Conservation (phyloP, 2,888 invertebrate genomes). For the Mechanitis messenoides region DNA sequence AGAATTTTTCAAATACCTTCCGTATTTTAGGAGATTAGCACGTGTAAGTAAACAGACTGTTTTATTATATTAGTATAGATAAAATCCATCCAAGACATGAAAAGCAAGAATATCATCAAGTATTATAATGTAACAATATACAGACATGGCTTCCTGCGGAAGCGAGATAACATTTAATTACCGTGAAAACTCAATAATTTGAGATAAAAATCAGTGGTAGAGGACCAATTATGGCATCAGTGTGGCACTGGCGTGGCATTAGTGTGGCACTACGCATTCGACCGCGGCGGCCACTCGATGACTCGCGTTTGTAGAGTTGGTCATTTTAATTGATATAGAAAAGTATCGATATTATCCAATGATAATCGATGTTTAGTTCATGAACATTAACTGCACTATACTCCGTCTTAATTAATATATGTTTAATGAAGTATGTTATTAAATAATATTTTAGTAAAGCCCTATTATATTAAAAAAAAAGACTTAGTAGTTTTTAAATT, state of each 20-base stretch:
- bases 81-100: too few species aligned
- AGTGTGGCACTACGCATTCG: constrained; percentile 57
- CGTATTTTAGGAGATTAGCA: too few species aligned
- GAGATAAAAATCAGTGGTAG: constrained; percentile 70
- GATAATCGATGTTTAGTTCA: neutral
- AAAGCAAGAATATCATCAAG: neutral
- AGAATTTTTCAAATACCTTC: too few species aligned
- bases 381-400: neutral
- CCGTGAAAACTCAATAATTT: constrained; percentile 75
- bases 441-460: too few species aligned
- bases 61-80: too few species aligned
- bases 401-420: too few species aligned
- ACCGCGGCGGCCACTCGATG: constrained; percentile 44
- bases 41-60: too few species aligned
- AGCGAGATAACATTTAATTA: constrained; percentile 71
- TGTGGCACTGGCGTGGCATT: constrained; percentile 20
- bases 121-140: constrained; percentile 42
- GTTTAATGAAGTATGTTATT: too few species aligned
- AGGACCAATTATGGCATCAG: constrained; percentile 67
- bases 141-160: constrained; percentile 60
- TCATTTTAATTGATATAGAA: constrained; percentile 32
- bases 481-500: too few species aligned
- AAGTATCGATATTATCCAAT: constrained; percentile 20
- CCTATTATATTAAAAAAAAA: too few species aligned
- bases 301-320: constrained; percentile 32